Evolutionary conservation across 1,140 invertebrate genomes (phyloP).

Genomic region (Pissodes strobi): DNA sequence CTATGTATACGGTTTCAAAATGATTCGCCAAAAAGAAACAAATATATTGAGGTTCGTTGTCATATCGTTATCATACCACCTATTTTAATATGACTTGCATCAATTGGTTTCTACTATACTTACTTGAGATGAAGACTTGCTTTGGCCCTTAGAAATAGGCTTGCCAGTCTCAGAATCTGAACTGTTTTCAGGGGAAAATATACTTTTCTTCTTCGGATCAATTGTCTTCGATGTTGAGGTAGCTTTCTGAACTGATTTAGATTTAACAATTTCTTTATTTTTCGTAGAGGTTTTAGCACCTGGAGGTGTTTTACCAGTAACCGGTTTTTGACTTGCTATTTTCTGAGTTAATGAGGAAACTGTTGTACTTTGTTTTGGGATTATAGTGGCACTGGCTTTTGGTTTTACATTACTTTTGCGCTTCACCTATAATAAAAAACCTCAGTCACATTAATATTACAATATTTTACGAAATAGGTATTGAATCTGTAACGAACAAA

Average conservation of each 20-base stretch:
- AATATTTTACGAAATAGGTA: too few relatives aligned
- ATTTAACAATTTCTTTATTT: constrained; percentile 34
- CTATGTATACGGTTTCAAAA: too few relatives aligned
- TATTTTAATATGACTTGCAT: too few relatives aligned
- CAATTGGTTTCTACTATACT: too few relatives aligned
- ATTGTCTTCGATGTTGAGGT: constrained; percentile 34
- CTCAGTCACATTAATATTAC: not conserved
- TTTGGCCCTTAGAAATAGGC: constrained; percentile 43
- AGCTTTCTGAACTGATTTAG: constrained; percentile 29
- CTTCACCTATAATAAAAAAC: constrained; percentile 15
- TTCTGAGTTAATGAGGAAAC: constrained; percentile 52
- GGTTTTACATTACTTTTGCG: constrained; percentile 45
- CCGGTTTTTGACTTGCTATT: constrained; percentile 11
- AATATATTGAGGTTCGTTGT: too few relatives aligned
- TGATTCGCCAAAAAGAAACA: too few relatives aligned
- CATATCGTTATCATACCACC: too few relatives aligned
- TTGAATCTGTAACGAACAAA: too few relatives aligned
- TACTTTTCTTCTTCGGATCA: constrained; percentile 74
- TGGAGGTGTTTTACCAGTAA: constrained; percentile 8
- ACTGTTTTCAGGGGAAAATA: constrained; percentile 81
- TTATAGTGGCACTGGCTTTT: constrained; percentile 56
- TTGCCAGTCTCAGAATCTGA: constrained; percentile 65
- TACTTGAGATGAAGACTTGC: constrained; percentile 17
- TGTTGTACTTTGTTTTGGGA: constrained; percentile 62
- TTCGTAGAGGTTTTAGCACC: constrained; percentile 12